Conservation (phyloP, 2,797 vertebrate genomes). For the Craterocephalus amniculus region DNA sequence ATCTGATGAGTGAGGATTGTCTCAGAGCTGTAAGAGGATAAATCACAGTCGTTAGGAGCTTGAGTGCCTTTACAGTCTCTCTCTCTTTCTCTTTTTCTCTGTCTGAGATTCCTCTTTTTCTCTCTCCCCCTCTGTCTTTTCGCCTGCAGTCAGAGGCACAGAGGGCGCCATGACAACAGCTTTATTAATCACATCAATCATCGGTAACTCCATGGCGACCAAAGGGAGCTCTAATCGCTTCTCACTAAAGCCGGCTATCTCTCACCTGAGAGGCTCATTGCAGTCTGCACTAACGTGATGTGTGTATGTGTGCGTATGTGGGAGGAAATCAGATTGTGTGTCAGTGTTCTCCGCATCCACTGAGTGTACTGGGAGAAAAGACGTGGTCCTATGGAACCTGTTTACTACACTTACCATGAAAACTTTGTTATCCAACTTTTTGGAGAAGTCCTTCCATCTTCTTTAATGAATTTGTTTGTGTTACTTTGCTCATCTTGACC, state of each 20-base stretch:
- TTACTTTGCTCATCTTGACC: not conserved
- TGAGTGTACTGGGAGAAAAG: conserved; percentile 30
- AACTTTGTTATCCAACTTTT: conserved; percentile 54
- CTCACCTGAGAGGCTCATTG: conserved; percentile 69
- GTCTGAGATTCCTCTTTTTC: conserved; percentile 32
- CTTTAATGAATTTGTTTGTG: not conserved
- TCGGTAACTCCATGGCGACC: conserved; percentile 72
- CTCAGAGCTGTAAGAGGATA: conserved; percentile 52
- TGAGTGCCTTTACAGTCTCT: conserved; percentile 51
- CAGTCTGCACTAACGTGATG: conserved; percentile 68
- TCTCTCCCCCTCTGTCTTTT: conserved; percentile 44
- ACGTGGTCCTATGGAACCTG: conserved; percentile 61
- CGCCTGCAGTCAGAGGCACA: conserved; percentile 64
- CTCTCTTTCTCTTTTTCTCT: conserved; percentile 22
- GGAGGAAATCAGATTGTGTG: conserved; percentile 63
- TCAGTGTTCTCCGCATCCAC: conserved; percentile 43
- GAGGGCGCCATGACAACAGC: conserved; percentile 76
- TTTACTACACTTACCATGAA: conserved; percentile 53
- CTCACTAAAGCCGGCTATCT: conserved; percentile 68
- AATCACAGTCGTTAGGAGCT: conserved; percentile 60
- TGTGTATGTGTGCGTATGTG: conserved; percentile 34
- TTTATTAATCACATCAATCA: conserved; percentile 88
- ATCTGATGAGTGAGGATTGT: conserved; percentile 62
- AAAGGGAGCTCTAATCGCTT: conserved; percentile 77
- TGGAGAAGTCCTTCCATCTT: conserved; percentile 39